Evolutionary conservation across 2,797 vertebrate species (phyloP).

Genomic region (Phaenicophaeus curvirostris): DNA sequence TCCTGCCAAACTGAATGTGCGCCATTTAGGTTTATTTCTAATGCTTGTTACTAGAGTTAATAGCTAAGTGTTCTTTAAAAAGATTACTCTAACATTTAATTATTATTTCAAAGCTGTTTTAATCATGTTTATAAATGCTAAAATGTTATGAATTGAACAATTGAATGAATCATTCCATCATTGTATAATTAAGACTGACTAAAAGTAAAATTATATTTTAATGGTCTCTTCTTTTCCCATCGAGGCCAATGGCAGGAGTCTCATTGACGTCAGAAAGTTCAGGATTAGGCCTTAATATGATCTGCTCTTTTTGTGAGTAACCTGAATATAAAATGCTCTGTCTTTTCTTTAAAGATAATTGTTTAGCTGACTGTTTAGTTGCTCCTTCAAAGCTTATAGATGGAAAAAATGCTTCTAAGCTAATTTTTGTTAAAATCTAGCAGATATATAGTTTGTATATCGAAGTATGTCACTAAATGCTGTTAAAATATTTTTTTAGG

Average conservation of each 20-base stretch:
- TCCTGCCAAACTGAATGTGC: neutral
- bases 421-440: neutral
- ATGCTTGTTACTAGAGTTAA: slow-evolving; percentile 38
- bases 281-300: slow-evolving; percentile 49
- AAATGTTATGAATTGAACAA: slow-evolving; percentile 60
- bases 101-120: slow-evolving; percentile 57
- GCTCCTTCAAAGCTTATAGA: neutral
- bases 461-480: neutral
- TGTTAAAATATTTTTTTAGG: neutral
- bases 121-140: slow-evolving; percentile 60
- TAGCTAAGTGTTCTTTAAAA: slow-evolving; percentile 58
- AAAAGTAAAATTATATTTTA: slow-evolving; percentile 67
- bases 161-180: slow-evolving; percentile 64
- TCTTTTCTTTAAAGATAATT: neutral
- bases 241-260: neutral
- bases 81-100: slow-evolving; percentile 37
- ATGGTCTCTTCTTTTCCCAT: slow-evolving; percentile 42
- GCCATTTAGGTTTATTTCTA: slow-evolving; percentile 34
- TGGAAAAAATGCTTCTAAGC: neutral
- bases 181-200: slow-evolving; percentile 60
- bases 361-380: neutral
- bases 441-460: neutral
- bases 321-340: neutral
- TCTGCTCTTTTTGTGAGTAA: slow-evolving; percentile 22
- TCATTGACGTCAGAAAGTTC: slow-evolving; percentile 60